These are phyloP conservation scores for Pempheris klunzingeri DNA, from an alignment of 2,797 vertebrate genomes.

Conservation along the genomic window DNA sequence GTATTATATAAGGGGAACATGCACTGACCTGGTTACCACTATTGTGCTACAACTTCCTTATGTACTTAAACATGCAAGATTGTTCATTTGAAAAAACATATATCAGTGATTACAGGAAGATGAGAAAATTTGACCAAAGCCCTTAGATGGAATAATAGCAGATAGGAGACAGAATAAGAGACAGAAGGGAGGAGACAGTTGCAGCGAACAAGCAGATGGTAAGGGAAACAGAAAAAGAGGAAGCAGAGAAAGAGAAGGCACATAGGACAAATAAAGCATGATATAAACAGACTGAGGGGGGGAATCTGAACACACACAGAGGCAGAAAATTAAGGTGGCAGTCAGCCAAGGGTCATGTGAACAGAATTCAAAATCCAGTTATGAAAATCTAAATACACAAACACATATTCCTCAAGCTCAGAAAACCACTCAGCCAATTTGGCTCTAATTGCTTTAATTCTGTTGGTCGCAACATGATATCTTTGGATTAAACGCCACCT, in stretches of 20 bases:
- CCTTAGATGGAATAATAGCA: not conserved
- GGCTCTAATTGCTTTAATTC: not conserved
- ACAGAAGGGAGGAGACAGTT: not conserved
- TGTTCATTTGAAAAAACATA: not conserved
- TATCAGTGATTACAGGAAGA: not conserved
- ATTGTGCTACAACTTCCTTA: conserved; percentile 22
- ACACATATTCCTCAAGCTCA: not conserved
- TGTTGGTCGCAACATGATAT: not conserved
- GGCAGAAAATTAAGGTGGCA: conserved; percentile 52
- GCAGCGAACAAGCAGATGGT: conserved; percentile 22
- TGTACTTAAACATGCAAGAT: not conserved
- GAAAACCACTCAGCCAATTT: not conserved
- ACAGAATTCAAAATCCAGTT: conserved; percentile 37
- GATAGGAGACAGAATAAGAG: not conserved
- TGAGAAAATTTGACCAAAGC: not conserved
- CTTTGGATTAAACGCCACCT: not conserved
- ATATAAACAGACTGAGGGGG: conserved; percentile 20
- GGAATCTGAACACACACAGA: conserved; percentile 37
- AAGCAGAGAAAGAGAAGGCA: conserved; percentile 16
- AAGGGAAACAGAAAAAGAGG: conserved; percentile 9
- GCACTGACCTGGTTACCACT: conserved; percentile 49
- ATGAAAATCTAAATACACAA: conserved; percentile 8
- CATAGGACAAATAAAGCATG: conserved; percentile 34
- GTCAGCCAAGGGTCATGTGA: conserved; percentile 60
- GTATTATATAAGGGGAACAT: conserved; percentile 55